Evolutionary conservation across 2,888 invertebrate species (phyloP).

Genomic region (Meghimatium bilineatum): DNA sequence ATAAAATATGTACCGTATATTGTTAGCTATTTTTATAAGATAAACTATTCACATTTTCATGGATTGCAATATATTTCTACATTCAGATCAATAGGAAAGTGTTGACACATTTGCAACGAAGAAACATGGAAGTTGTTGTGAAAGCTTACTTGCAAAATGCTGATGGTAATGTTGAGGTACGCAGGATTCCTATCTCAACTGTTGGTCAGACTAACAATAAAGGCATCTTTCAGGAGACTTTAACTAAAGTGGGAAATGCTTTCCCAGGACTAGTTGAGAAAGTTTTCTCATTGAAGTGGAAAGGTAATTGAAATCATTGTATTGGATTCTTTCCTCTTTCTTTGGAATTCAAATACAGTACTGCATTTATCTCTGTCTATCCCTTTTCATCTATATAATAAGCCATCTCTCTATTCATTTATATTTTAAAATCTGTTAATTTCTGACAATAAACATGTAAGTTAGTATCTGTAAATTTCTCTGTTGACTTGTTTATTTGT

Average conservation of each 20-base stretch:
- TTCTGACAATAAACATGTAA: not conserved
- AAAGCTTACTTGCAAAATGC: slow-evolving; percentile 35
- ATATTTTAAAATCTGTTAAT: too few species aligned
- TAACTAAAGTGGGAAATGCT: not conserved
- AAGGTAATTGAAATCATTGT: slow-evolving; percentile 29
- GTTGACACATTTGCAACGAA: not conserved
- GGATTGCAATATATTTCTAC: too few species aligned
- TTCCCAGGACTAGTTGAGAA: slow-evolving; percentile 31
- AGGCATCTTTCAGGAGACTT: slow-evolving; percentile 25
- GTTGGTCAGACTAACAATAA: not conserved
- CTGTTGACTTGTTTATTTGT: too few species aligned
- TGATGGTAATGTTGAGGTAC: slow-evolving; percentile 6
- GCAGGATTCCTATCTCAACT: slow-evolving; percentile 17
- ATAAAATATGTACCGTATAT: too few species aligned
- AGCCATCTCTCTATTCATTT: too few species aligned
- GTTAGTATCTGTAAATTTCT: too few species aligned
- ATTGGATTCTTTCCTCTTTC: not conserved
- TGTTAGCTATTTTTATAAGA: too few species aligned
- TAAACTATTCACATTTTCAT: too few species aligned
- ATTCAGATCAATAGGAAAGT: not conserved
- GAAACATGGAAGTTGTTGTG: slow-evolving; percentile 28
- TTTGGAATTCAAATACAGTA: not conserved
- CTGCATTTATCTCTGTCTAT: too few species aligned
- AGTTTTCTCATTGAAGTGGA: slow-evolving; percentile 30
- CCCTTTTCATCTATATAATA: not conserved